Evolutionary conservation across 1,140 invertebrate species (phyloP), one percentile per base, ranked within the genome.

Genomic region (Ylistrum balloti): DNA sequence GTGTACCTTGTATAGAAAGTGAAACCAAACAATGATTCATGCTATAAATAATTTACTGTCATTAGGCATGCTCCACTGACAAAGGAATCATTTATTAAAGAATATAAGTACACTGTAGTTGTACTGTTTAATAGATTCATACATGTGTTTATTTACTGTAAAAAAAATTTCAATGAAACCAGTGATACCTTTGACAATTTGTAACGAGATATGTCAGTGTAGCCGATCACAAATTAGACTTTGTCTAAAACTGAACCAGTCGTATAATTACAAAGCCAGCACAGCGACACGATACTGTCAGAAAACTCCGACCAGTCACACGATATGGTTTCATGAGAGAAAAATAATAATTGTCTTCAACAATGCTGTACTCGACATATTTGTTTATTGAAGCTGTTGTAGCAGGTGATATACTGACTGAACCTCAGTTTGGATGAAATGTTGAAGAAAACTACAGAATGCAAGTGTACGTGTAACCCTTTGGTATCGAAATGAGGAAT

Each of bases 1-100:
- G 56, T 5, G 22, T 28, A 74, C 56, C 56, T 74, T 74, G 45
- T 20, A 74, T 28, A 74, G 17, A 74, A 74, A 74, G 2, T 28
- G 56, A 74, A 74, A 74, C 56, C 56, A 74, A 74, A 74, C 56
- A 74, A 74, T 74, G 56, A 74, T 74, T 74, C 56, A 74, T n/a
- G 28, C 56, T 28, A 7, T 74, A 74, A 74, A 74, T 74, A 74
- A 74, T 74, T 74, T 7, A 74, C 22, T 28, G 22, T 74, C 56
- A 74, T 74, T 74, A 74, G n/a, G 56, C 17, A 28, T 74, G 56
- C 56, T 11, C 22, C 1, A 28, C n/a, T 74, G 56, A 28, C 56
- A 28, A 28, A 28, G n/a, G 56, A 74, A 74, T 74, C 56, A 28
- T 74, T 74, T 28, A 74, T 2, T 1, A 3, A 74, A 28, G 22